Conservation (phyloP, 1,140 invertebrate genomes). For the Euschistus heros region DNA sequence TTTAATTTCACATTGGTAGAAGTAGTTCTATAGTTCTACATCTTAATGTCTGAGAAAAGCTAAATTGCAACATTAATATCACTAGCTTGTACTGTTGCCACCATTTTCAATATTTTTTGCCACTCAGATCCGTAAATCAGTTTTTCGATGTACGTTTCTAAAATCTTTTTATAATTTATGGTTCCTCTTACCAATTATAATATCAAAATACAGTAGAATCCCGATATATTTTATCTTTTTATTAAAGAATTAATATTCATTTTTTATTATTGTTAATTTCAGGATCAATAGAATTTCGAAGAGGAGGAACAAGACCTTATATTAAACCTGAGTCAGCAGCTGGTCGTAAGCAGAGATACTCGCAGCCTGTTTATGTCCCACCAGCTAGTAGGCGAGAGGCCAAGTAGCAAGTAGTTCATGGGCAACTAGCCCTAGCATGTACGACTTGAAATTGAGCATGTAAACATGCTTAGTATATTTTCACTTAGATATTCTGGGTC, state of each 20-base stretch:
- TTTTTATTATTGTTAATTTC: background rate
- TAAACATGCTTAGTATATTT: too few species aligned
- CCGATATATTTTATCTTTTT: background rate
- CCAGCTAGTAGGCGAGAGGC: conserved; percentile 20
- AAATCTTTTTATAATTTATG: background rate
- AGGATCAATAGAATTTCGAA: conserved; percentile 26
- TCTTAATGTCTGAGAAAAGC: too few species aligned
- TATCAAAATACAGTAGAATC: background rate
- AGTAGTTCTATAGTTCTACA: too few species aligned
- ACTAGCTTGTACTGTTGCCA: too few species aligned
- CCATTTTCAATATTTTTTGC: too few species aligned
- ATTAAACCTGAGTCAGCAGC: conserved; percentile 22
- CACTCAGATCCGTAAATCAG: too few species aligned
- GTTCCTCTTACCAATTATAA: background rate
- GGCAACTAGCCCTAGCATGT: background rate
- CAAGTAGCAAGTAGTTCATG: conserved; percentile 17
- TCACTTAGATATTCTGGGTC: too few species aligned
- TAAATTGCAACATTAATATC: too few species aligned
- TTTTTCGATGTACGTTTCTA: too few species aligned
- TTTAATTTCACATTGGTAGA: too few species aligned
- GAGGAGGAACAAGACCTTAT: conserved; percentile 26
- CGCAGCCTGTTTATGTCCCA: conserved; percentile 28
- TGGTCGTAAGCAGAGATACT: conserved; percentile 17
- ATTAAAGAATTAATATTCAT: background rate
- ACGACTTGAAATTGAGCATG: too few species aligned